A percentile compares a stretch with the other conserved stretches of the same genome.
phyloP scores from a whole-genome alignment of 2,888 invertebrate species.

The Muschampia plurimacula region DNA sequence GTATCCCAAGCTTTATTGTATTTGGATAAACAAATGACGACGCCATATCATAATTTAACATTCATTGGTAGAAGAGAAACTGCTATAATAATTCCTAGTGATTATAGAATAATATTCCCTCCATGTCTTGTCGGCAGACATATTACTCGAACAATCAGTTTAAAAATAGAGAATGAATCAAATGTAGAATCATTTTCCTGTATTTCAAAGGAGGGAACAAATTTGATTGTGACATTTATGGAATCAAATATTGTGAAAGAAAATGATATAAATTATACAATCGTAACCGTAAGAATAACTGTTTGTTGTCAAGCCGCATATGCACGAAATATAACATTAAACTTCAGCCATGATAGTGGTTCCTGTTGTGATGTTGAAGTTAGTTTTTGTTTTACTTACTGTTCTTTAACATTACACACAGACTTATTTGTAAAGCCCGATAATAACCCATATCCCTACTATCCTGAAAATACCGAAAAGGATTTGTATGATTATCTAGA shows the following conservation, averaged over 20 bases:
- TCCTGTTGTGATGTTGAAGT: conserved; percentile 72
- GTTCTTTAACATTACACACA: conserved; percentile 71
- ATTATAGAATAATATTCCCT: conserved; percentile 69
- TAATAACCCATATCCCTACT: conserved; percentile 74
- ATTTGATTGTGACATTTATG: conserved; percentile 58
- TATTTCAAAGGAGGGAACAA: conserved; percentile 59
- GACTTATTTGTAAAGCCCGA: conserved; percentile 53
- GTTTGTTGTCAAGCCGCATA: conserved; percentile 54
- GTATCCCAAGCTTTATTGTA: conserved; percentile 67
- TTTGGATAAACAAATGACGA: conserved; percentile 70
- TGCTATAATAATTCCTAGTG: conserved; percentile 63
- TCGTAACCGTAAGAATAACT: conserved; percentile 60
- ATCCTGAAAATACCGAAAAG: conserved; percentile 60
- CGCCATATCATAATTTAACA: conserved; percentile 73
- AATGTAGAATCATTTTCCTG: conserved; percentile 60
- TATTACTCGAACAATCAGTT: conserved; percentile 54
- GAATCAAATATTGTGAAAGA: conserved; percentile 49
- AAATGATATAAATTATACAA: conserved; percentile 53
- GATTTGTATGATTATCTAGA: conserved; percentile 67
- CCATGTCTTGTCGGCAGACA: conserved; percentile 61
- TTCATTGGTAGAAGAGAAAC: conserved; percentile 67
- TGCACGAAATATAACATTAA: conserved; percentile 56
- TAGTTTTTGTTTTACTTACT: conserved; percentile 68
- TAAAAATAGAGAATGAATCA: conserved; percentile 60
- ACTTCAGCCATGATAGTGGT: conserved; percentile 64